phyloP scores from a whole-genome alignment of 37 sponge, comb jelly and placozoan genomes.

The Ianthella basta region DNA sequence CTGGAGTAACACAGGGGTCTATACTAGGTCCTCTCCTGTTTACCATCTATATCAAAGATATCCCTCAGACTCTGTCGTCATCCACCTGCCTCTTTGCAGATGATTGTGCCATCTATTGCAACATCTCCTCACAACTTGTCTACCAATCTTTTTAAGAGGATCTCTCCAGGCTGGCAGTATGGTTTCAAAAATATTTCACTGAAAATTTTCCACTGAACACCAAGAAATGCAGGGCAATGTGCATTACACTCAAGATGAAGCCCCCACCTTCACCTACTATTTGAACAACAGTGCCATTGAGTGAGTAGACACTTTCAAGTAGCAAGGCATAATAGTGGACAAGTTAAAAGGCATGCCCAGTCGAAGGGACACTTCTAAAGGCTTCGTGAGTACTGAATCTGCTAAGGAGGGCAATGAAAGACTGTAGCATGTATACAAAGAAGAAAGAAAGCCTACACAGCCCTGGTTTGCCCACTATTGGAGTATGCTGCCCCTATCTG shows the following conservation, averaged over 20 bases:
- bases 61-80: not conserved
- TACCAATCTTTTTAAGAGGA: not conserved
- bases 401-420: not conserved
- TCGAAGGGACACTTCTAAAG: not conserved
- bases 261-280: not conserved
- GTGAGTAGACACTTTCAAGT: not conserved
- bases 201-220: not conserved
- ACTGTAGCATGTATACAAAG: not conserved
- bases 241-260: not conserved
- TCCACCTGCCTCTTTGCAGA: not conserved
- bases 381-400: not conserved
- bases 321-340: not conserved
- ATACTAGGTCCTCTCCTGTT: constrained; percentile 50
- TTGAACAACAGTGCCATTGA: not conserved
- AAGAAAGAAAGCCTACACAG: constrained; percentile 5
- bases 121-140: not conserved
- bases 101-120: constrained; percentile 2
- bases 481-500: not conserved
- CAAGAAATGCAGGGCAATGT: constrained; percentile 23
- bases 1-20: constrained; percentile 38
- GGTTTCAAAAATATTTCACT: not conserved
- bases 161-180: not conserved
- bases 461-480: not conserved
- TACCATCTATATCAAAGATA: constrained; percentile 43
- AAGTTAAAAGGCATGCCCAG: too few relatives aligned